Conservation (phyloP, 1,140 invertebrate genomes). For the Varroa destructor region DNA sequence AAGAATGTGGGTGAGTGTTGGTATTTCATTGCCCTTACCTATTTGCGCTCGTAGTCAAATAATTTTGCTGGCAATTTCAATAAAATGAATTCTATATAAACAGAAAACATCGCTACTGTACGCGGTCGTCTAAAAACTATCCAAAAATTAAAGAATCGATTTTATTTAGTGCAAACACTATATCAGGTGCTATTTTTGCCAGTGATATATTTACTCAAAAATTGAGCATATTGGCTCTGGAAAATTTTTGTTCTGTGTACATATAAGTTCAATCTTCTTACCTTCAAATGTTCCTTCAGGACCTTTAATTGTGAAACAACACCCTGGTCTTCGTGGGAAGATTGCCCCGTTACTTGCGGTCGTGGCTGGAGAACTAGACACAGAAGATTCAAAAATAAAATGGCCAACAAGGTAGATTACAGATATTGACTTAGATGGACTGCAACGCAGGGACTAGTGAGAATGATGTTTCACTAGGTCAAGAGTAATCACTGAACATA, state of each 20-base stretch:
- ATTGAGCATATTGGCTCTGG: too few species aligned
- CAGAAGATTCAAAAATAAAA: conserved; percentile 43
- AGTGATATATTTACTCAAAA: too few species aligned
- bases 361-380: conserved; percentile 44
- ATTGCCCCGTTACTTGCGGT: conserved; percentile 49
- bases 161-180: too few species aligned
- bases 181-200: too few species aligned
- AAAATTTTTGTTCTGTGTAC: not conserved
- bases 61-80: not conserved
- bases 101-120: too few species aligned
- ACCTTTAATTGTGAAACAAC: conserved; percentile 36
- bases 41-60: not conserved
- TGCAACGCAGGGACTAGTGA: too few species aligned
- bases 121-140: not conserved
- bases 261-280: not conserved
- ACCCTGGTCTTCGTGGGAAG: conserved; percentile 48
- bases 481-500: too few species aligned
- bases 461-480: too few species aligned
- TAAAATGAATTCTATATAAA: not conserved
- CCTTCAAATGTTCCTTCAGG: conserved; percentile 24
- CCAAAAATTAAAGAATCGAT: too few species aligned
- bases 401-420: conserved; percentile 43
- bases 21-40: conserved; percentile 5
- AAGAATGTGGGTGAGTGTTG: conserved; percentile 32
- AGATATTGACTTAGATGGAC: too few species aligned